Conservation (phyloP, 1,140 invertebrate species). For the Drosophila burlai region DNA sequence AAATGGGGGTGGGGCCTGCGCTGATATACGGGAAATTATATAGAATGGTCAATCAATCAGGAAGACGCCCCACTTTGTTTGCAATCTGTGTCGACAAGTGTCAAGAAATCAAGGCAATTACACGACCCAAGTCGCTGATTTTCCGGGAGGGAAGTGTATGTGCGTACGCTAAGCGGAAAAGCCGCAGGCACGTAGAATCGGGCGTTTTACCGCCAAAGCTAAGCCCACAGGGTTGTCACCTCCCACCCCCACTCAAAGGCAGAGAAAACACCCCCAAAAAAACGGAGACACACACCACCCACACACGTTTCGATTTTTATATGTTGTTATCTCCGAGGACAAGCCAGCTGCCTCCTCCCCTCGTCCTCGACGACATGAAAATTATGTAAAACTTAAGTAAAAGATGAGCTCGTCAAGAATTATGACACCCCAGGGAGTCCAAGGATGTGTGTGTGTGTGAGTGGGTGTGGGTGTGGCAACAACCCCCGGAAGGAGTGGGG, state of each 20-base stretch:
- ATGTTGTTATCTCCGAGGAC: constrained; percentile 71
- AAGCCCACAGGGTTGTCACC: constrained; percentile 7
- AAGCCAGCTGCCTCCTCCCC: constrained; percentile 41
- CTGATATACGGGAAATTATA: constrained; percentile 3
- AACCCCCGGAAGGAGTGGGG: constrained; percentile 17
- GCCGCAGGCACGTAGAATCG: constrained; percentile 76
- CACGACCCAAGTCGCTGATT: constrained; percentile 32
- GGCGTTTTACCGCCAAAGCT: constrained; percentile 76
- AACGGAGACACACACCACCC: constrained; percentile 5
- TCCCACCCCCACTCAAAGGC: not conserved
- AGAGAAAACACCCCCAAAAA: not conserved
- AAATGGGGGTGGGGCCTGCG: not conserved
- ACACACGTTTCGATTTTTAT: constrained; percentile 76
- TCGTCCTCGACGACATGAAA: constrained; percentile 77
- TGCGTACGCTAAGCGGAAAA: constrained; percentile 48
- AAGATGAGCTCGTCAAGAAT: constrained; percentile 85
- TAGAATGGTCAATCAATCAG: constrained; percentile 44
- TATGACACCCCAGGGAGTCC: constrained; percentile 83
- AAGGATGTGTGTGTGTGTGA: constrained; percentile 54
- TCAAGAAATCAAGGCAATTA: constrained; percentile 64
- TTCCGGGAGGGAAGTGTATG: constrained; percentile 2
- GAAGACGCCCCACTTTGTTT: constrained; percentile 17
- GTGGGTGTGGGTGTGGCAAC: constrained; percentile 38
- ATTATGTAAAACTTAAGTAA: constrained; percentile 86
- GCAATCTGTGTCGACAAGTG: constrained; percentile 61